Percentiles rank a stretch among this genome's conserved stretches.
These are phyloP conservation scores for Enteromius unitaeniatus DNA, from an alignment of 2,797 vertebrate species.

Conservation along the genomic window DNA sequence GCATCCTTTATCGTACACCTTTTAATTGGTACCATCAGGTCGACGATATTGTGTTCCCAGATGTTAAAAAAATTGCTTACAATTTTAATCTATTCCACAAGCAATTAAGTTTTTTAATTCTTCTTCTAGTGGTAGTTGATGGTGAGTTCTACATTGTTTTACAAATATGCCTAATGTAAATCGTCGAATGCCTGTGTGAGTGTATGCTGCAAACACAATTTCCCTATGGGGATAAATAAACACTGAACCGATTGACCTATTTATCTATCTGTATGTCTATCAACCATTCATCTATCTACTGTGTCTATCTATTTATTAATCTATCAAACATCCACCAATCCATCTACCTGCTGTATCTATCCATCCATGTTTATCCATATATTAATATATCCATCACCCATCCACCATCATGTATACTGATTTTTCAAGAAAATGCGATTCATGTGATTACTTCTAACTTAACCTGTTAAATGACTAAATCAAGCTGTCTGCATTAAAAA, in stretches of 20 bases:
- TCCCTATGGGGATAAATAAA: too few relatives aligned
- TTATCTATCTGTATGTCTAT: not conserved
- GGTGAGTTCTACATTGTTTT: not conserved
- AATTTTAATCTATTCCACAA: not conserved
- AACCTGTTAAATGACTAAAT: not conserved
- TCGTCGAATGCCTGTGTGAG: too few relatives aligned
- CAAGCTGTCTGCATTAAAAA: not conserved
- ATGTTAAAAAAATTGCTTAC: not conserved
- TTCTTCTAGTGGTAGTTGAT: not conserved
- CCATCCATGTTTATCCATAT: not conserved
- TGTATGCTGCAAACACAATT: too few relatives aligned
- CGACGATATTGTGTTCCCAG: not conserved
- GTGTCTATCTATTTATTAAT: not conserved
- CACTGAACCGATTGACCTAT: too few relatives aligned
- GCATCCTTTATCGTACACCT: not conserved
- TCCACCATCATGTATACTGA: not conserved
- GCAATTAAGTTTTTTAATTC: not conserved
- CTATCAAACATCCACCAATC: not conserved
- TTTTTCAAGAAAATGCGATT: not conserved
- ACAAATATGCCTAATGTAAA: too few relatives aligned
- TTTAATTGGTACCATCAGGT: not conserved
- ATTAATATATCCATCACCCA: not conserved
- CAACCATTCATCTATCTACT: not conserved
- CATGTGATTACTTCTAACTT: not conserved
- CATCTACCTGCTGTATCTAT: not conserved